These are phyloP conservation scores for Dryobates pubescens DNA, from an alignment of 2,797 vertebrate genomes.

Conservation along the genomic window DNA sequence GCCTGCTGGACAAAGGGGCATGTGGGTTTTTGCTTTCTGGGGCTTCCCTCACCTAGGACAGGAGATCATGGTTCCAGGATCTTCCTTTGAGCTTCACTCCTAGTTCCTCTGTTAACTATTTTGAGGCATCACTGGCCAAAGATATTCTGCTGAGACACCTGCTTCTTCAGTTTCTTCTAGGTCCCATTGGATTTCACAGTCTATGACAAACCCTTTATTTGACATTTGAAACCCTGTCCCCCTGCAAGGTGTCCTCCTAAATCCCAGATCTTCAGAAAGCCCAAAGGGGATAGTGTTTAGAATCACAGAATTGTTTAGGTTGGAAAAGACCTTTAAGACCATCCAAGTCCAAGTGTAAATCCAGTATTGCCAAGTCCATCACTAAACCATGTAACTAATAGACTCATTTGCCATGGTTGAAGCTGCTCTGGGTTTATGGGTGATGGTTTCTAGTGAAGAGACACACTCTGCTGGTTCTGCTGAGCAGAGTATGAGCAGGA, in stretches of 20 bases:
- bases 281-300: background rate
- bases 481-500: background rate
- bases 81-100: background rate
- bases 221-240: background rate
- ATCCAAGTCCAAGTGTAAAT: background rate
- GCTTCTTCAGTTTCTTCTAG: background rate
- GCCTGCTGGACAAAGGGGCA: background rate
- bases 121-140: background rate
- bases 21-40: background rate
- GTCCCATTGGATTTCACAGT: background rate
- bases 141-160: background rate
- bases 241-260: background rate
- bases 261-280: background rate
- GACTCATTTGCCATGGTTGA: background rate
- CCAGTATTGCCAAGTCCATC: too few relatives aligned
- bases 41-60: background rate
- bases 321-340: background rate
- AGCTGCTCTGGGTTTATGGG: background rate
- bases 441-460: background rate
- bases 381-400: background rate
- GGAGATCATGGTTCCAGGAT: background rate
- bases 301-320: background rate
- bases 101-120: background rate
- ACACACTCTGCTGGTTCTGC: background rate
- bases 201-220: background rate